phyloP scores from a whole-genome alignment of 37 sponge, comb jelly and placozoan genomes.

The Lycopodina hypogea region DNA sequence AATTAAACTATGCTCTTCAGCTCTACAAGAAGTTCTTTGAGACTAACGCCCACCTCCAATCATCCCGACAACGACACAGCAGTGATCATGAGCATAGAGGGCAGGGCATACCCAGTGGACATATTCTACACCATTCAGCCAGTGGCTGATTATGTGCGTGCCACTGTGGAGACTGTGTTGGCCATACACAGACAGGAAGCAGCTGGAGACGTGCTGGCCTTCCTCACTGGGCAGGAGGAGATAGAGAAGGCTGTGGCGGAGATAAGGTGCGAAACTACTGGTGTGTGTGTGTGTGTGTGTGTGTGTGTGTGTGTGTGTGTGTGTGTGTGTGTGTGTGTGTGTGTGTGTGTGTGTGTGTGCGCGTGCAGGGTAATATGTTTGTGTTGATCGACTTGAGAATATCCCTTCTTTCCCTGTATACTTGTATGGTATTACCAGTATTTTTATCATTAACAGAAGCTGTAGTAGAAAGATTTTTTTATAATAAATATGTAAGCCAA shows the following conservation, averaged over 20 bases:
- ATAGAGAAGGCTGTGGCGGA: conserved; percentile 44
- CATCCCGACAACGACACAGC: conserved; percentile 73
- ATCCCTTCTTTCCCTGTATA: too few species aligned
- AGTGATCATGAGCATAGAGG: conserved; percentile 81
- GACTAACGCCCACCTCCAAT: conserved; percentile 52
- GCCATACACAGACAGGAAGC: conserved; percentile 83
- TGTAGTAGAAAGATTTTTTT: too few species aligned
- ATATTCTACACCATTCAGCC: conserved; percentile 71
- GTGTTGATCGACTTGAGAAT: too few species aligned
- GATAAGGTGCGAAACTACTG: conserved; percentile 35
- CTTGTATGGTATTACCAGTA: too few species aligned
- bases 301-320: too few species aligned
- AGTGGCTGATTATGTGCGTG: conserved; percentile 88
- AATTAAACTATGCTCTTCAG: conserved; percentile 22
- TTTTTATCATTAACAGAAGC: not conserved
- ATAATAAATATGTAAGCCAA: too few species aligned
- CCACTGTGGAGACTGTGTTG: conserved; percentile 81
- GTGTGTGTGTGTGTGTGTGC: conserved; percentile 14
- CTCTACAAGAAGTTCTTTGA: conserved; percentile 89
- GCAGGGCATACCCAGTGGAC: conserved; percentile 78
- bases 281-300: conserved; percentile 23
- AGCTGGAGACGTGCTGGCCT: conserved; percentile 88
- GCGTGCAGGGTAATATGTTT: too few species aligned
- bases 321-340: conserved; percentile 29
- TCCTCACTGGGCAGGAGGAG: conserved; percentile 92